Conservation (phyloP, 2,888 invertebrate genomes). For the Agrochola litura region DNA sequence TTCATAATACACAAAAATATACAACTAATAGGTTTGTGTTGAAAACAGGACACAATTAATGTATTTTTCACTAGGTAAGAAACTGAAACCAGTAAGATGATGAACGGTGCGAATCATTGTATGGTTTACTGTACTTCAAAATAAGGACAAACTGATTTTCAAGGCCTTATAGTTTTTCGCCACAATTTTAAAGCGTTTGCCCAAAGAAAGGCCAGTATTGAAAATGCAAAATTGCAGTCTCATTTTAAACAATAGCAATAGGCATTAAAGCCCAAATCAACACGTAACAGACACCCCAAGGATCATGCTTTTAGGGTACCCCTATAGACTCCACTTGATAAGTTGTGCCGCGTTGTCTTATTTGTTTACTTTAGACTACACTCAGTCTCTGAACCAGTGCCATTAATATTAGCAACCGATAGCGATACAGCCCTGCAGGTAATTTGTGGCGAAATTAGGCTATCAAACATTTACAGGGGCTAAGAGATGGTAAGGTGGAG, state of each 20-base stretch:
- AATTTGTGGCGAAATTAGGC: slow-evolving; percentile 66
- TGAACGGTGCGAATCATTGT: no score
- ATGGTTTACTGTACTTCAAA: no score
- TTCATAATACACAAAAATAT: not conserved
- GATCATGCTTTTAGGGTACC: slow-evolving; percentile 62
- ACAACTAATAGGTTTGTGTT: no score
- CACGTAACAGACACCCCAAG: slow-evolving; percentile 70
- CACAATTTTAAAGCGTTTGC: no score
- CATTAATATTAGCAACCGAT: slow-evolving; percentile 82
- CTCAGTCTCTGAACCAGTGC: slow-evolving; percentile 79
- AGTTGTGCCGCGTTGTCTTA: slow-evolving; percentile 80
- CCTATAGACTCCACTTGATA: slow-evolving; percentile 76
- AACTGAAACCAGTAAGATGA: no score
- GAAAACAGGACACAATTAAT: no score
- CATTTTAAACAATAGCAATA: slow-evolving; percentile 22
- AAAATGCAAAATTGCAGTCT: not conserved
- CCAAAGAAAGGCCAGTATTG: no score
- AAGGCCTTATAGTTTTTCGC: no score
- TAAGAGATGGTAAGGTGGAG: not conserved
- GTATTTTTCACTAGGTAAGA: no score
- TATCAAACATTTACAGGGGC: slow-evolving; percentile 62
- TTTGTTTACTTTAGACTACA: slow-evolving; percentile 83
- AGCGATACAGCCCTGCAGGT: slow-evolving; percentile 67
- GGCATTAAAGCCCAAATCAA: slow-evolving; percentile 47
- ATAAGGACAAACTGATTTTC: no score